Conservation (phyloP, 2,113 vertebrate species). For the Crotalus horridus region DNA sequence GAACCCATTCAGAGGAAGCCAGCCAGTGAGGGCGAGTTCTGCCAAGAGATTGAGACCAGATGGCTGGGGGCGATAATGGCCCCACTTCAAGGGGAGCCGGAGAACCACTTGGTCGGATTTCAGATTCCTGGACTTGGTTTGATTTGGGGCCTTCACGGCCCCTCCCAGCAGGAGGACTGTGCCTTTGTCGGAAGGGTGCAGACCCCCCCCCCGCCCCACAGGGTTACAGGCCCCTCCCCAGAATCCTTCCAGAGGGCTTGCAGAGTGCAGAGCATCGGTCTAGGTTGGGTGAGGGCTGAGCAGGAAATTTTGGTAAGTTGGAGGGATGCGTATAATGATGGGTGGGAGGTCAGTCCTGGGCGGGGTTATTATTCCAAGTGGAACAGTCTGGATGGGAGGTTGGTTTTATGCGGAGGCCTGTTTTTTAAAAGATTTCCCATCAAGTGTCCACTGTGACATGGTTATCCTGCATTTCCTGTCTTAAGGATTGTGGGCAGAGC, state of each 20-base stretch:
- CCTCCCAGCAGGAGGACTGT: not conserved
- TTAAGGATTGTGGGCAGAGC: not conserved
- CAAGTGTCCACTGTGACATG: not conserved
- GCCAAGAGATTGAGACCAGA: not conserved
- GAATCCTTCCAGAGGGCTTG: not conserved
- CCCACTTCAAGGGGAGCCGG: not conserved
- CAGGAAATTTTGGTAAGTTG: not conserved
- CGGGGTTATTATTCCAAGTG: not conserved
- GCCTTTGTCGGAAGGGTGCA: not conserved
- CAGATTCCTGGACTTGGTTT: not conserved
- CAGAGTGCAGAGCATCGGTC: too few species aligned
- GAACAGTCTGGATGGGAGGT: not conserved
- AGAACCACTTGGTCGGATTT: not conserved
- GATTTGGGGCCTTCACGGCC: not conserved
- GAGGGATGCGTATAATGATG: not conserved
- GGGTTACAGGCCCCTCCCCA: not conserved
- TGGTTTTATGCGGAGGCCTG: not conserved
- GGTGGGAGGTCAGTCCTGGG: not conserved
- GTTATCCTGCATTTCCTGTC: not conserved
- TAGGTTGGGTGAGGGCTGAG: not conserved
- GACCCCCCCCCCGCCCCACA: not conserved
- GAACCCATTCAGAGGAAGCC: not conserved
- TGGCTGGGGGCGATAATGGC: not conserved
- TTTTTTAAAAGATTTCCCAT: not conserved
- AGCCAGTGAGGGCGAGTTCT: not conserved